Conservation (phyloP, 1,140 invertebrate genomes). For the Diachasma alloeum region DNA sequence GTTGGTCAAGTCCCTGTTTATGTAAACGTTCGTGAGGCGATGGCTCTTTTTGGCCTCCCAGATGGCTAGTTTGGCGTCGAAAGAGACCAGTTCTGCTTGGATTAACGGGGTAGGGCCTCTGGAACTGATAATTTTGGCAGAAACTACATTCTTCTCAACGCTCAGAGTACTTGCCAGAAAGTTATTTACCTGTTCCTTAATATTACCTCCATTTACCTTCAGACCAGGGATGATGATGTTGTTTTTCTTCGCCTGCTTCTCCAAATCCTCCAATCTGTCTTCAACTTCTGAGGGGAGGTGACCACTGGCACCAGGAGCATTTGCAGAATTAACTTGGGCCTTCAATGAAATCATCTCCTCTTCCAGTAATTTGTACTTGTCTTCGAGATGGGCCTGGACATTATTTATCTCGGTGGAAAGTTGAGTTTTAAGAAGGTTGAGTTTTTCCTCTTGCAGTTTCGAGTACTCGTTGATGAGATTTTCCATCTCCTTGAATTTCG, state of each 20-base stretch:
- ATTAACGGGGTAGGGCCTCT: neutral
- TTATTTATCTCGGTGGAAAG: neutral
- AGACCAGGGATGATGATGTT: slow-evolving; percentile 8
- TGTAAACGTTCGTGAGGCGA: neutral
- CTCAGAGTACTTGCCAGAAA: neutral
- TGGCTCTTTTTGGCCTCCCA: neutral
- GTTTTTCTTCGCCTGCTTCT: slow-evolving; percentile 6
- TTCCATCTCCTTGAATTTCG: neutral
- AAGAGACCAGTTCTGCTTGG: neutral
- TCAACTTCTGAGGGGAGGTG: neutral
- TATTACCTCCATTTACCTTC: neutral
- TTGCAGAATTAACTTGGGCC: neutral
- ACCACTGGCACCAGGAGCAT: neutral
- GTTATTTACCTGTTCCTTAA: neutral
- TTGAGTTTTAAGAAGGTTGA: neutral
- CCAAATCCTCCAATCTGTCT: neutral
- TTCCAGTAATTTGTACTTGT: neutral
- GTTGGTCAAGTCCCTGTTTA: neutral
- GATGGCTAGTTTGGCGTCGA: slow-evolving; percentile 1
- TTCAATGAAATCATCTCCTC: neutral
- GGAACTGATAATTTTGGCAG: neutral
- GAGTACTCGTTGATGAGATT: neutral
- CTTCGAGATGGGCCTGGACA: neutral
- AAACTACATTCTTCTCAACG: neutral
- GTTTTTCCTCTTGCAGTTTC: neutral